Base-by-base conservation (phyloP, 2,113 vertebrate genomes). In the Gymnorhina tibicen region DNA sequence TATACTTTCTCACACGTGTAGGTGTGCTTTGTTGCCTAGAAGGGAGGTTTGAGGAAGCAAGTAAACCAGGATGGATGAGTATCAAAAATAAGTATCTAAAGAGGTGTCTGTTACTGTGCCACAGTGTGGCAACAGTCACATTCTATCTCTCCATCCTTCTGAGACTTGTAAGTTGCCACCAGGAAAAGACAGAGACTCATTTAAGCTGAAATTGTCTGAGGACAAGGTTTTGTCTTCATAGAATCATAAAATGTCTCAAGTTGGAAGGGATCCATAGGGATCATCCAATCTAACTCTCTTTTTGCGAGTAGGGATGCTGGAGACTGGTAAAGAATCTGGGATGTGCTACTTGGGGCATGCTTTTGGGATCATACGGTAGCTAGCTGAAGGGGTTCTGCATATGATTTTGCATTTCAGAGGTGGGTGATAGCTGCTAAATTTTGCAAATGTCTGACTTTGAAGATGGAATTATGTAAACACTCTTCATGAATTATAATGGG, bases 361-460 rank as follows among this genome's bases (percentile, higher is more conserved):
- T 91, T 87, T 60, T 49, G 72, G 69, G 46, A 70, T 88, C 35
- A 8, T 76, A 39, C 0, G 0, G 39, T 72, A 87, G 42, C 35
- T 81, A 50, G 50, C 82, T 83, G 68, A 81, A 93, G 93, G 59
- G 62, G 13, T 92, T 82, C 93, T 92, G 12, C 7, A 6, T 60
- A 26, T 73, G 55, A 70, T 95, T 95, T 86, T 93, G 59, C 91
- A 95, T 84, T 94, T 93, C 52, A 86, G 89, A 96, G 68, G 30
- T 52, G 67, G 78, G 56, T 86, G 91, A 92, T 91, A 79, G 63
- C 68, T 84, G 58, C 78, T 94, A 81, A 74, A 93, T 92, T 93
- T 93, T 85, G 73, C 86, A 92, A 93, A 87, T 85, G 49, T 76
- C 46, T 67, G 85, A 59, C 87, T 97, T 97, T 93, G 96, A 95